Evolutionary conservation across 2,113 vertebrate genomes (phyloP).

Genomic region (Solenodon paradoxus): DNA sequence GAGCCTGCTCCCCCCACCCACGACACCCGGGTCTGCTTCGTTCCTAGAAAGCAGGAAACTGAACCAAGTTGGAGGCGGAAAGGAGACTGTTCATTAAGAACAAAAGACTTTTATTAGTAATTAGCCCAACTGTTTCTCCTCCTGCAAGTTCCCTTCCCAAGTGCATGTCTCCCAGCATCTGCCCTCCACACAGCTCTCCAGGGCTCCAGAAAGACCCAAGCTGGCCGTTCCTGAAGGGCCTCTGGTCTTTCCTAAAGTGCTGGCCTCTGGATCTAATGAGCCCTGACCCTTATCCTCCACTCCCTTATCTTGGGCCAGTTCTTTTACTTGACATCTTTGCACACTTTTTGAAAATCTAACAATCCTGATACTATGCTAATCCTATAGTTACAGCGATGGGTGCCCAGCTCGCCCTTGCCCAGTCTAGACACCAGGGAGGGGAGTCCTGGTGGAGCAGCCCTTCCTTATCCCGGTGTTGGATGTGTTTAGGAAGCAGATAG

Average conservation of each 20-base stretch:
- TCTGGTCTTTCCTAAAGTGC: no score
- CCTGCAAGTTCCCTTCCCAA: neutral
- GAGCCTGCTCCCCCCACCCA: neutral
- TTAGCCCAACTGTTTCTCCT: neutral
- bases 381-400: neutral
- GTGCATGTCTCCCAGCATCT: neutral
- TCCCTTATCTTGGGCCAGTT: neutral
- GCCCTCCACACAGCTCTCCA: neutral
- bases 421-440: neutral
- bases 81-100: conserved; percentile 63
- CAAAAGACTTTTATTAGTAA: conserved; percentile 58
- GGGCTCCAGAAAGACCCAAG: neutral
- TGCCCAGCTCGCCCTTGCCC: neutral
- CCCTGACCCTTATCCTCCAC: neutral
- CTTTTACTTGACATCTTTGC: neutral
- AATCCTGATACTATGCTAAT: accelerated
- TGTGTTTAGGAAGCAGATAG: neutral
- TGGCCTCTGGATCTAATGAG: neutral
- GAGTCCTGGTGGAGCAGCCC: neutral
- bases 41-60: conserved; percentile 35
- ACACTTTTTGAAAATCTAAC: neutral
- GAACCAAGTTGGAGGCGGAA: neutral
- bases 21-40: neutral
- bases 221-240: neutral
- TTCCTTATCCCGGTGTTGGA: accelerated